A percentile compares a stretch with the other conserved stretches of the same genome.
Evolutionary conservation across 92 coral and sea anemone species (phyloP).

Genomic region (Porites rus): DNA sequence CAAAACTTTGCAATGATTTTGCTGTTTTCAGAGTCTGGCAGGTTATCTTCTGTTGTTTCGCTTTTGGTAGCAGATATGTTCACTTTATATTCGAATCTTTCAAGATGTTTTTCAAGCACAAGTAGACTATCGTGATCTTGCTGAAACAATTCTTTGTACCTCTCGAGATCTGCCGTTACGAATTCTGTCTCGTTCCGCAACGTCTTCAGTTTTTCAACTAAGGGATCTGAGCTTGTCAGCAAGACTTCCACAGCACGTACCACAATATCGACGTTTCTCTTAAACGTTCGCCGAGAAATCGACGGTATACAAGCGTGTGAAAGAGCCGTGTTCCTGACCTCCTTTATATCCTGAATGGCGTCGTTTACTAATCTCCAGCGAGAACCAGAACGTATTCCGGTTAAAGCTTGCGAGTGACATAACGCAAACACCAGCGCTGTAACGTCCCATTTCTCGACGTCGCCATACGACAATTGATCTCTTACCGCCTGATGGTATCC

Average conservation of each 20-base stretch:
- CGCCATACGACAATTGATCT: slow-evolving; percentile 28
- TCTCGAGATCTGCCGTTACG: slow-evolving; percentile 25
- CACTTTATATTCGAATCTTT: slow-evolving; percentile 41
- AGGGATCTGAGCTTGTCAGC: slow-evolving; percentile 41
- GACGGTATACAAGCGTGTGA: slow-evolving; percentile 34
- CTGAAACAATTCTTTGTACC: slow-evolving; percentile 29
- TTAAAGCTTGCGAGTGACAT: slow-evolving; percentile 27
- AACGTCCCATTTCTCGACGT: slow-evolving; percentile 54
- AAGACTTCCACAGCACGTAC: slow-evolving; percentile 45
- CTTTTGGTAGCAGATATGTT: slow-evolving; percentile 1
- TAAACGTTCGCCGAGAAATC: slow-evolving; percentile 34
- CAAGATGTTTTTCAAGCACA: slow-evolving; percentile 31
- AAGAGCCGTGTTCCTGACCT: slow-evolving; percentile 28
- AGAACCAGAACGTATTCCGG: slow-evolving; percentile 4
- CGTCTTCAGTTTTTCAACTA: slow-evolving; percentile 22
- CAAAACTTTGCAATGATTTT: slow-evolving; percentile 37
- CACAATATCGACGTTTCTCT: slow-evolving; percentile 24
- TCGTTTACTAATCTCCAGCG: slow-evolving; percentile 18
- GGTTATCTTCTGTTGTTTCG: not conserved
- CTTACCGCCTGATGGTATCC: slow-evolving; percentile 28
- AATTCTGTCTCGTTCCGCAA: slow-evolving; percentile 52
- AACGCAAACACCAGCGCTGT: slow-evolving; percentile 46
- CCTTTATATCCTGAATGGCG: slow-evolving; percentile 34
- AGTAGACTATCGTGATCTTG: slow-evolving; percentile 30
- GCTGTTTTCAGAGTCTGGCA: slow-evolving; percentile 13